Evolutionary conservation across 2,888 invertebrate genomes (phyloP).

Genomic region (Eristalis intricaria): DNA sequence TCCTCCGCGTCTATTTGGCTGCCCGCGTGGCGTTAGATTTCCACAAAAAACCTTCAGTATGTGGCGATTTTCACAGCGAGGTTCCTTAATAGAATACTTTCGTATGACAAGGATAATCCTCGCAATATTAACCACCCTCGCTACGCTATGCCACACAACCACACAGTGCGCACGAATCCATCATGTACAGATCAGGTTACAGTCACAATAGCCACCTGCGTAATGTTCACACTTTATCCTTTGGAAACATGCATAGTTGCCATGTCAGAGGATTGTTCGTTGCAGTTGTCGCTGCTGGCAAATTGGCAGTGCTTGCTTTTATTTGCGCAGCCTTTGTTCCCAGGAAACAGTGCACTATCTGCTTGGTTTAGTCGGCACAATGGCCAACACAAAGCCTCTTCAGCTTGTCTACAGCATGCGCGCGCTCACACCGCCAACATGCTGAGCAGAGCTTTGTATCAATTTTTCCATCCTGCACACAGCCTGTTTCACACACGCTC

Average conservation of each 20-base stretch:
- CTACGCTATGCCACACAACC: background rate
- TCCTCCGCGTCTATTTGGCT: background rate
- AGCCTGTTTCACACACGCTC: background rate
- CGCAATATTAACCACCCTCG: background rate
- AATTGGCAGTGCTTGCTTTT: slow-evolving; percentile 63
- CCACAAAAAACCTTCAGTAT: background rate
- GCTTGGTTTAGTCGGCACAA: slow-evolving; percentile 43
- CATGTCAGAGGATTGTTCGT: slow-evolving; percentile 38
- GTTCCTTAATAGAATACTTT: background rate
- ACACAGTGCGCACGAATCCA: background rate
- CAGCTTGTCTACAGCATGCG: slow-evolving; percentile 12
- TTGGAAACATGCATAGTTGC: slow-evolving; percentile 10
- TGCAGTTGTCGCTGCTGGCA: slow-evolving; percentile 42
- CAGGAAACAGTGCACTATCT: slow-evolving; percentile 49
- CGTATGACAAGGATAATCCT: background rate
- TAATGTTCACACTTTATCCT: slow-evolving; percentile 26
- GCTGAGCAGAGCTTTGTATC: background rate
- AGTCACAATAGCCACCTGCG: slow-evolving; percentile 49
- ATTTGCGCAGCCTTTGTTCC: slow-evolving; percentile 54
- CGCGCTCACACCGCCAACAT: background rate
- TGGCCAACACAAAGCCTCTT: slow-evolving; percentile 42
- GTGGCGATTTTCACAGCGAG: background rate
- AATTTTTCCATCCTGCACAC: background rate
- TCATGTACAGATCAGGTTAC: slow-evolving; percentile 33
- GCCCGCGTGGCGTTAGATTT: background rate